Evolutionary conservation across 1,140 invertebrate species (phyloP).

Genomic region (Dreissena polymorpha): DNA sequence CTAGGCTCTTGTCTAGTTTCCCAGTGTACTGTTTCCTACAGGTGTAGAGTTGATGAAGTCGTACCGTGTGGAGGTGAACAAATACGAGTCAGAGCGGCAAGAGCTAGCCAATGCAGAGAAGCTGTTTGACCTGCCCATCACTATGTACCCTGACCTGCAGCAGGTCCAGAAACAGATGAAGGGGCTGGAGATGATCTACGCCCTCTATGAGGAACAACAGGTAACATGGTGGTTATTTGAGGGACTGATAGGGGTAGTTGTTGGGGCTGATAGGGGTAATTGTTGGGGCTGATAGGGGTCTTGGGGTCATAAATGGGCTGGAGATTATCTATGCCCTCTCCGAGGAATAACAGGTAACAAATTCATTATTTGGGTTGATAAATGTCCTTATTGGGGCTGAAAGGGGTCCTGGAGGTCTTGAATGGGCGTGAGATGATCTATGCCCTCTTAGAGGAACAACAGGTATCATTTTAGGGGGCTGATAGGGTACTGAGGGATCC

Average conservation of each 20-base stretch:
- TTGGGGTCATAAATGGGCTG: too few relatives aligned
- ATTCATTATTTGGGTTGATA: too few relatives aligned
- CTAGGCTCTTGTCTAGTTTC: too few relatives aligned
- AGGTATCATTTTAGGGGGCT: too few relatives aligned
- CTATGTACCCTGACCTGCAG: constrained; percentile 89
- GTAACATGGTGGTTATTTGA: constrained; percentile 64
- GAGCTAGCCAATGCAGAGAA: constrained; percentile 90
- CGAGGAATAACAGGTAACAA: too few relatives aligned
- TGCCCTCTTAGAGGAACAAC: constrained; percentile 89
- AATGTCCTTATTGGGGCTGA: too few relatives aligned
- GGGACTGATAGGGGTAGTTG: too few relatives aligned
- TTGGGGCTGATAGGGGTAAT: too few relatives aligned
- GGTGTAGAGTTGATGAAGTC: constrained; percentile 81
- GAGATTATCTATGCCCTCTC: too few relatives aligned
- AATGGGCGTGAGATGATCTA: constrained; percentile 87
- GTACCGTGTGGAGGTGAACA: constrained; percentile 85
- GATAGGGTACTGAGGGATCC: too few relatives aligned
- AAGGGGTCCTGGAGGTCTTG: constrained; percentile 87
- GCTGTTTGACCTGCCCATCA: constrained; percentile 90
- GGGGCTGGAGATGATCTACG: constrained; percentile 87
- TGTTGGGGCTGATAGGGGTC: too few relatives aligned
- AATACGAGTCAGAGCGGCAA: constrained; percentile 85
- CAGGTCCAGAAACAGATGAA: constrained; percentile 87
- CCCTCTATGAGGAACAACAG: constrained; percentile 89
- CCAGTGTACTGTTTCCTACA: constrained; percentile 38